phyloP scores from a whole-genome alignment of 2,888 invertebrate genomes.

The Nomada goodeniana region DNA sequence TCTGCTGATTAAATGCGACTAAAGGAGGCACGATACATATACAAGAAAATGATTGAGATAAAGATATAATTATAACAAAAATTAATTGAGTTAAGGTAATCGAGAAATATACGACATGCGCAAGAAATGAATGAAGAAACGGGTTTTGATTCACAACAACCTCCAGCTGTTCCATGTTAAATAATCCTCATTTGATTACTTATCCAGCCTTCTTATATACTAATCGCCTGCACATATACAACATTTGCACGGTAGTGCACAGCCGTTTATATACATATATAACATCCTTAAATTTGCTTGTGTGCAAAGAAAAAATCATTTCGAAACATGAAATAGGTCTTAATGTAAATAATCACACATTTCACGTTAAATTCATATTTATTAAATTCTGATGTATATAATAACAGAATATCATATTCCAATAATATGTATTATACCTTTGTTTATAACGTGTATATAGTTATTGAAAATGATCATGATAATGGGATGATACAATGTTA shows the following conservation, averaged over 20 bases:
- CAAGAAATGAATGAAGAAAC: constrained; percentile 72
- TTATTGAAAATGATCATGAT: constrained; percentile 25
- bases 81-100: constrained; percentile 80
- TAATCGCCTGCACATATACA: no score
- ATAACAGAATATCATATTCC: constrained; percentile 53
- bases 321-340: neutral
- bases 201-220: no score
- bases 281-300: neutral
- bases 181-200: no score
- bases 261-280: no score
- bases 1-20: constrained; percentile 65
- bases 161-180: no score
- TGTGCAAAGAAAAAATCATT: neutral
- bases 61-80: constrained; percentile 78
- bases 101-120: constrained; percentile 83
- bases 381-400: constrained; percentile 54
- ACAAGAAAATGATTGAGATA: constrained; percentile 74
- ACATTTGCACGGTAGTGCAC: no score
- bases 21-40: constrained; percentile 70
- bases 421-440: constrained; percentile 40
- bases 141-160: constrained; percentile 42
- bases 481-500: constrained; percentile 20
- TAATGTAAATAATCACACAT: constrained; percentile 1
- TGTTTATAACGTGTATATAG: constrained; percentile 37
- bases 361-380: constrained; percentile 45